Evolutionary conservation across 2,797 vertebrate species (phyloP).

Genomic region (Hoplostethus atlanticus): DNA sequence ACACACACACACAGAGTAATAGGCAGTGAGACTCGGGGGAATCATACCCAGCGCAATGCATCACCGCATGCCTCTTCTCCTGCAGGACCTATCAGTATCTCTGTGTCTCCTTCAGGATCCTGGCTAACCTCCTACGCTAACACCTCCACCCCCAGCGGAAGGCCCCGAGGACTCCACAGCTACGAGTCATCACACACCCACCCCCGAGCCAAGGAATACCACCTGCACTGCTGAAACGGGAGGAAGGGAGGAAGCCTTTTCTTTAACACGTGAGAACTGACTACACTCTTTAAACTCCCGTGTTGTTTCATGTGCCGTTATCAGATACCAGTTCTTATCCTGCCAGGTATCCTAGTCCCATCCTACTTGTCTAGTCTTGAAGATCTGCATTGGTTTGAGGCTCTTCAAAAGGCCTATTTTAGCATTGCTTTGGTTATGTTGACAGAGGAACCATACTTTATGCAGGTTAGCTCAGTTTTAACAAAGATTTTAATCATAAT

Average conservation of each 20-base stretch:
- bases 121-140: conserved; percentile 26
- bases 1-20: conserved; percentile 14
- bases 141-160: conserved; percentile 1
- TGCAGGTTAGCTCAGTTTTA: no score
- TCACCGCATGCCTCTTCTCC: conserved; percentile 43
- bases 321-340: no score
- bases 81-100: conserved; percentile 39
- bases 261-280: no score
- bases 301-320: no score
- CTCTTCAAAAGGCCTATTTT: no score
- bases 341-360: no score
- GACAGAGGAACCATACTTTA: no score
- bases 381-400: no score
- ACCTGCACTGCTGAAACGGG: conserved; percentile 33
- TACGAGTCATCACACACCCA: conserved; percentile 5
- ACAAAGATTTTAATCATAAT: no score
- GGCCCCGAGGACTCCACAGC: conserved; percentile 23
- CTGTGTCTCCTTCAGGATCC: conserved; percentile 30
- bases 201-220: conserved; percentile 17
- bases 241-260: background rate
- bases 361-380: no score
- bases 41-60: conserved; percentile 43
- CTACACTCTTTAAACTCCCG: no score
- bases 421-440: no score
- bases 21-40: conserved; percentile 39